These are phyloP conservation scores for Pristionchus arcanus DNA, from an alignment of 2,888 invertebrate genomes.

Conservation along the genomic window DNA sequence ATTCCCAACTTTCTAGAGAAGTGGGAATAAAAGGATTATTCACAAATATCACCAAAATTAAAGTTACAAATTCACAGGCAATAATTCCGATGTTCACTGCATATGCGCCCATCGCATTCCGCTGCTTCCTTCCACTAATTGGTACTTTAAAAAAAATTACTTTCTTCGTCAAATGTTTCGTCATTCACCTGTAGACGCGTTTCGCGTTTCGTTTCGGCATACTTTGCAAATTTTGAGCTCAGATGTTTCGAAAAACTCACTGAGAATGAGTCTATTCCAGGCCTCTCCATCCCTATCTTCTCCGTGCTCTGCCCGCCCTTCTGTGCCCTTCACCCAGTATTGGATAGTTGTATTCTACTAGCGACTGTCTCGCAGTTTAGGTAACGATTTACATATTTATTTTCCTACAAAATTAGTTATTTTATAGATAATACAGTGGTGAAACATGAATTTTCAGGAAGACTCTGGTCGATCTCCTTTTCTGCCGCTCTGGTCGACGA, in stretches of 20 bases:
- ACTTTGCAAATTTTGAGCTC: too few relatives aligned
- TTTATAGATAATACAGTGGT: background rate
- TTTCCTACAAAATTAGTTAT: background rate
- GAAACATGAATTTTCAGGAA: conserved; percentile 6
- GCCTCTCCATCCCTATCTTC: conserved; percentile 12
- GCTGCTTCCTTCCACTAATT: conserved; percentile 14
- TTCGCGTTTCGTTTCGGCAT: too few relatives aligned
- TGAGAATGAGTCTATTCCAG: too few relatives aligned
- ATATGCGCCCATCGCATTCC: conserved; percentile 6
- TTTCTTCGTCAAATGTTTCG: too few relatives aligned
- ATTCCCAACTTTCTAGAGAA: background rate
- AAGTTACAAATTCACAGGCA: background rate
- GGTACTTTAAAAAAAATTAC: too few relatives aligned
- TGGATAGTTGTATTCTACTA: conserved; percentile 24
- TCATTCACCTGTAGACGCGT: background rate
- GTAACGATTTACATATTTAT: background rate
- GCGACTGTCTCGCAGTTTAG: conserved; percentile 28
- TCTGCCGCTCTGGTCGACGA: background rate
- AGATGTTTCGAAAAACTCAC: too few relatives aligned
- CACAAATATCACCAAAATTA: background rate
- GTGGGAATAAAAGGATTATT: background rate
- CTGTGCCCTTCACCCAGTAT: conserved; percentile 40
- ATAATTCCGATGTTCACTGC: conserved; percentile 48
- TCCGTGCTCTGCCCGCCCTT: conserved; percentile 52
- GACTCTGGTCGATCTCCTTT: background rate